These are phyloP conservation scores for Heterochromis multidens DNA, from an alignment of 2,113 vertebrate genomes.

Conservation along the genomic window DNA sequence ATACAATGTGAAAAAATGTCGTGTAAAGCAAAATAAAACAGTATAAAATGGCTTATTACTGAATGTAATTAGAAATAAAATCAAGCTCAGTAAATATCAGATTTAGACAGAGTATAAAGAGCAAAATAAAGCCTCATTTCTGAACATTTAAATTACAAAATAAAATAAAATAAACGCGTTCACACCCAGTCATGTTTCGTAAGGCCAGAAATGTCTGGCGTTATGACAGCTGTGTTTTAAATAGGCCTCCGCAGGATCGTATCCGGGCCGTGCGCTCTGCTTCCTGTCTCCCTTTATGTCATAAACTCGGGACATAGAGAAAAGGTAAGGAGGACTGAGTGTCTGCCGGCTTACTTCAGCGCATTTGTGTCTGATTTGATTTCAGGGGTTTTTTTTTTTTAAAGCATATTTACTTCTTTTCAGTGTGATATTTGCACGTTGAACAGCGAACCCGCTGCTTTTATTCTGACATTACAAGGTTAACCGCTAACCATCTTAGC, in stretches of 20 bases:
- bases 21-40: neutral
- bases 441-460: neutral
- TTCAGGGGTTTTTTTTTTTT: fast-evolving
- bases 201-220: neutral
- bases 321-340: constrained; percentile 20
- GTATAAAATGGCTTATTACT: neutral
- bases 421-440: fast-evolving
- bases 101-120: neutral
- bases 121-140: neutral
- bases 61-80: neutral
- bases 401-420: fast-evolving
- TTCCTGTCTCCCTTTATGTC: constrained; percentile 51
- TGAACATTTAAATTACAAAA: neutral
- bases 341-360: neutral
- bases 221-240: neutral
- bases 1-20: neutral
- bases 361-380: neutral
- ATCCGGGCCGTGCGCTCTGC: constrained; percentile 28
- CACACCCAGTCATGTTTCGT: too few species aligned
- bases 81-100: neutral
- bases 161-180: too few species aligned
- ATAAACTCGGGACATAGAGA: constrained; percentile 35
- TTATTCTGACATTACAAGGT: constrained; percentile 50
- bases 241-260: neutral
- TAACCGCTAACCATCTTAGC: constrained; percentile 31